Conservation (phyloP, 2,888 invertebrate species). For the Labia minor region DNA sequence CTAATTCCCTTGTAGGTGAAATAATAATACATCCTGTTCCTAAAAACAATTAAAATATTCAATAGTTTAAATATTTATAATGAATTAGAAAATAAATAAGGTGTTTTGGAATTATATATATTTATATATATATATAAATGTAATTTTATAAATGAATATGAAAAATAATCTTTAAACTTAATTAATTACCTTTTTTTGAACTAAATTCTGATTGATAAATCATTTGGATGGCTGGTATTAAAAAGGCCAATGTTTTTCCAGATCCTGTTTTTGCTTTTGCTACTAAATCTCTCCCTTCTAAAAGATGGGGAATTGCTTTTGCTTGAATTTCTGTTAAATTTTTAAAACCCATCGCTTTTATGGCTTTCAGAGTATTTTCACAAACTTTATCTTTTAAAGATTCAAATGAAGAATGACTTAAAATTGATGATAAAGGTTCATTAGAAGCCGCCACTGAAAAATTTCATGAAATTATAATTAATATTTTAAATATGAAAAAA, state of each 20-base stretch:
- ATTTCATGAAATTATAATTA: too few relatives aligned
- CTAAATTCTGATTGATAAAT: slow-evolving; percentile 82
- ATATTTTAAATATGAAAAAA: too few relatives aligned
- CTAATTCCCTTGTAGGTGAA: slow-evolving; percentile 90
- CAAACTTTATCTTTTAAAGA: slow-evolving; percentile 56
- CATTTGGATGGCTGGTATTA: slow-evolving; percentile 89
- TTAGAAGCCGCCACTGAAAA: slow-evolving; percentile 52
- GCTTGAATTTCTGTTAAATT: slow-evolving; percentile 94
- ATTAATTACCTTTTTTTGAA: slow-evolving; percentile 69
- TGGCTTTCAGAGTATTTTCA: slow-evolving; percentile 70
- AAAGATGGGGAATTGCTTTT: slow-evolving; percentile 74
- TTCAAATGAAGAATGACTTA: slow-evolving; percentile 43
- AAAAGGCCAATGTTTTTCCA: slow-evolving; percentile 91
- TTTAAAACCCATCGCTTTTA: slow-evolving; percentile 84
- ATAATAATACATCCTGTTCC: slow-evolving; percentile 88
- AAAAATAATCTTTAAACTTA: background rate
- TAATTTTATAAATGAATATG: too few relatives aligned
- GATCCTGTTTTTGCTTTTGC: slow-evolving; percentile 94
- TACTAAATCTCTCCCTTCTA: slow-evolving; percentile 87
- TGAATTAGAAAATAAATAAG: background rate
- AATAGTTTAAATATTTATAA: background rate
- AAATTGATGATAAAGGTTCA: slow-evolving; percentile 44
- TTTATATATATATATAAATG: too few relatives aligned
- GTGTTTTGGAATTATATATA: background rate
- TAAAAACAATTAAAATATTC: slow-evolving; percentile 33